Percentiles rank a stretch among this genome's conserved stretches.
Conservation (phyloP, 2,888 invertebrate species). For the Gastracanthus pulcherrimus region DNA sequence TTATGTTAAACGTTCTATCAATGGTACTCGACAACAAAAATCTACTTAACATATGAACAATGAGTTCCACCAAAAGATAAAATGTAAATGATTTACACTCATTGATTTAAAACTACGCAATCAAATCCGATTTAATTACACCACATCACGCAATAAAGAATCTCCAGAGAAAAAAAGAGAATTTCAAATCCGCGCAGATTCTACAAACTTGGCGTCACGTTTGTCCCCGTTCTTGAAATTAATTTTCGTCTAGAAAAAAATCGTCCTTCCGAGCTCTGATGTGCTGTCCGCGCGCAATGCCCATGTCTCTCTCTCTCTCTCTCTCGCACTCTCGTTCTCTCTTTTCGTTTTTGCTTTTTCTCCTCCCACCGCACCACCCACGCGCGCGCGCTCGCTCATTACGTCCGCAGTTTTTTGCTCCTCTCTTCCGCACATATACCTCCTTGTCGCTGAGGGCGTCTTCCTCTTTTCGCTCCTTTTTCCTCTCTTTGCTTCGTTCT, state of each 20-base stretch:
- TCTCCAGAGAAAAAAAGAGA: not conserved
- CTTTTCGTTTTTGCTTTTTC: too few relatives aligned
- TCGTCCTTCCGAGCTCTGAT: not conserved
- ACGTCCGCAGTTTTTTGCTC: conserved; percentile 15
- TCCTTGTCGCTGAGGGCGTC: not conserved
- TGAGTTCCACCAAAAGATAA: too few relatives aligned
- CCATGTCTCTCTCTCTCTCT: not conserved
- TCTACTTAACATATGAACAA: too few relatives aligned
- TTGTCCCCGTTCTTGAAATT: conserved; percentile 16
- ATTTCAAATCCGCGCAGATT: not conserved
- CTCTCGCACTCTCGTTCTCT: too few relatives aligned
- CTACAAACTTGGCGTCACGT: not conserved
- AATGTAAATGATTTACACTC: too few relatives aligned
- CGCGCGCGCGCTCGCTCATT: conserved; percentile 23
- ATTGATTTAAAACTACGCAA: too few relatives aligned
- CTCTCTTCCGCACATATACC: not conserved
- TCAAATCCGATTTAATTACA: too few relatives aligned
- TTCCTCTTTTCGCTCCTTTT: not conserved
- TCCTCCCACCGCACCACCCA: not conserved
- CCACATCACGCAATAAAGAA: too few relatives aligned
- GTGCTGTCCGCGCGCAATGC: not conserved
- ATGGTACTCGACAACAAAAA: too few relatives aligned
- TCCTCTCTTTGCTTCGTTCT: not conserved
- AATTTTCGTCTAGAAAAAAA: conserved; percentile 9
- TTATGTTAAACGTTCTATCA: too few relatives aligned